Evolutionary conservation across 2,113 vertebrate genomes (phyloP), one percentile per base, ranked within the genome.

Genomic region (Mobula birostris): DNA sequence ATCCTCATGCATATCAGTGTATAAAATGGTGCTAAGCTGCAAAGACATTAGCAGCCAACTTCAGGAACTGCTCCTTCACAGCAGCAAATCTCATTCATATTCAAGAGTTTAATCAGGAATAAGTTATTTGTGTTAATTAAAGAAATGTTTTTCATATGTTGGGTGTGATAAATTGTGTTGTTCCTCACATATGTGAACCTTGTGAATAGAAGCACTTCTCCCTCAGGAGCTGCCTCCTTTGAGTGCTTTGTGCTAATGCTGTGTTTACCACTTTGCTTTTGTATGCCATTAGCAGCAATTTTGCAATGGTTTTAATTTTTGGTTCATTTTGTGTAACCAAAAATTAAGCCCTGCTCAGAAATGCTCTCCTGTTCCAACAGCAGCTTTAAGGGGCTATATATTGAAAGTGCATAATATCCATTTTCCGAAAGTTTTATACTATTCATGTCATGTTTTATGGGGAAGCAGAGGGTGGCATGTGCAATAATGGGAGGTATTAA

Each of bases 81-180:
- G 83, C 83, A 63, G 61, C 83, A 63, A 90, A 68, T 6, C 61
- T 90, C 85, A 90, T 90, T 90, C 63, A 90, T 90, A 90, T 66
- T 90, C 85, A 90, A 90, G 85, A 48, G 91, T 93, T 74, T 93
- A 93, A 93, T 93, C 91, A 93, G 91, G 70, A 76, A 93, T 76
- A 74, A 76, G 91, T 93, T 70, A 93, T 93, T 93, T 93, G 91
- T 93, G 70, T 93, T 72, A 93, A 93, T 72, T 93, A 74, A 76
- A 93, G 91, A 74, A 93, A 93, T 93, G 91, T 93, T 72, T 93
- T 93, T 74, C 91, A 93, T 93, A 74, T 93, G 70, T 93, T 93
- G 91, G 85, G 72, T 93, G 91, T 74, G 91, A 70, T 93, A 74
- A 93, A 93, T 93, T 93, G 68, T 74, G 70, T 93, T 93, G 68